Percentiles rank a stretch among this genome's conserved stretches.
These are phyloP conservation scores for Synanthedon andrenaeformis DNA, from an alignment of 2,888 invertebrate genomes.

Conservation along the genomic window DNA sequence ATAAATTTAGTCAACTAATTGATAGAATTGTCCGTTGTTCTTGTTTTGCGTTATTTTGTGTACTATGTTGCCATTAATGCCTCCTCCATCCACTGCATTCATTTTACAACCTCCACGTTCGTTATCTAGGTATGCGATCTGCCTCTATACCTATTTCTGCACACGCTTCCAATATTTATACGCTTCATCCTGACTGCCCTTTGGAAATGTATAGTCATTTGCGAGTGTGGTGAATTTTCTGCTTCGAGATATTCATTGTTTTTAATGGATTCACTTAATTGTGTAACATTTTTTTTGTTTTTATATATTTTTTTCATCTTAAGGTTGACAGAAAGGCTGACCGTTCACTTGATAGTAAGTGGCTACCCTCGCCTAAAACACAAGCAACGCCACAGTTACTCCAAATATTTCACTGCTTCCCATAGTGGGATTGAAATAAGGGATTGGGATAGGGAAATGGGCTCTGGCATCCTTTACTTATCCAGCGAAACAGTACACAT, in stretches of 20 bases:
- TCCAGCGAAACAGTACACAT: no score
- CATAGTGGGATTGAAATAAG: no score
- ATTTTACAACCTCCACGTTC: constrained; percentile 23
- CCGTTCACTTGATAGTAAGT: no score
- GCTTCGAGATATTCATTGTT: background rate
- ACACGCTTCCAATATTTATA: constrained; percentile 25
- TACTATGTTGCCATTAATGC: constrained; percentile 10
- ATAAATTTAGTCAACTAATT: background rate
- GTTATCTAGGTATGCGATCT: constrained; percentile 43
- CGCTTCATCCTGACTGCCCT: constrained; percentile 15
- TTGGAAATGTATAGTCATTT: constrained; percentile 9
- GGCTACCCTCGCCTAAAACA: no score
- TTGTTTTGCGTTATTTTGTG: constrained; percentile 1
- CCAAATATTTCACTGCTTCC: no score
- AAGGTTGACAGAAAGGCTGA: no score
- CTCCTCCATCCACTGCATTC: constrained; percentile 28
- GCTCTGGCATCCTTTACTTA: no score
- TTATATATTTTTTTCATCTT: no score
- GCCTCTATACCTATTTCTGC: constrained; percentile 37
- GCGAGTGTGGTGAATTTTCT: background rate
- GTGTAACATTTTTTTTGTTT: no score
- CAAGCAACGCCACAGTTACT: no score
- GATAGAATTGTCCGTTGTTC: constrained; percentile 5
- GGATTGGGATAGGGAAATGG: no score
- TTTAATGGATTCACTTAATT: no score